These are phyloP conservation scores for Aleadryas rufinucha DNA, from an alignment of 2,113 vertebrate genomes.

Conservation along the genomic window DNA sequence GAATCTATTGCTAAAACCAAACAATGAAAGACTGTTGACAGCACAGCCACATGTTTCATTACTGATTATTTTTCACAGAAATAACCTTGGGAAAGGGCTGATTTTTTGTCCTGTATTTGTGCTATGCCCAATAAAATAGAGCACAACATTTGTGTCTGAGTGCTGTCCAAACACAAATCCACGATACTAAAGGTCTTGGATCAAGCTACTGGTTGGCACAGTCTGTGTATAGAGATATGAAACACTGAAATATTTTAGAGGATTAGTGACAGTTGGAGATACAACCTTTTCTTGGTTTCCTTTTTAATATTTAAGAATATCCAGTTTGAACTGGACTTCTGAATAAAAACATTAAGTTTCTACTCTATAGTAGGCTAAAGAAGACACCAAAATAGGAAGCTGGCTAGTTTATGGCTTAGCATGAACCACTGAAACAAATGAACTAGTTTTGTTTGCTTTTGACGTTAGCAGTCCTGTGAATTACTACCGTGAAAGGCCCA, in stretches of 20 bases:
- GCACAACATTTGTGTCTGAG: rapidly evolving
- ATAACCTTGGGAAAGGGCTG: not conserved
- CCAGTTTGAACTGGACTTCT: not conserved
- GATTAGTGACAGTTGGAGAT: not conserved
- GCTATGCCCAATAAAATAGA: not conserved
- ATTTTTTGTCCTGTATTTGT: not conserved
- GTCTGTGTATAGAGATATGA: not conserved
- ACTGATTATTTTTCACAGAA: not conserved
- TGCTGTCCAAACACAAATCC: not conserved
- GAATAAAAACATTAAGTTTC: not conserved
- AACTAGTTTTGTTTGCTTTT: not conserved
- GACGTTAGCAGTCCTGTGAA: not conserved
- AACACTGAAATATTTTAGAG: not conserved
- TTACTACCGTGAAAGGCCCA: not conserved
- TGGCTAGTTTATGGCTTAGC: not conserved
- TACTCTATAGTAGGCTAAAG: not conserved
- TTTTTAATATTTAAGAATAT: not conserved
- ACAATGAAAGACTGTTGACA: not conserved
- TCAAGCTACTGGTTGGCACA: not conserved
- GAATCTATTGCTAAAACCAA: not conserved
- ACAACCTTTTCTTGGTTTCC: not conserved
- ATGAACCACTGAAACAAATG: not conserved
- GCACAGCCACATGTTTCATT: not conserved
- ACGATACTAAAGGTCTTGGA: not conserved
- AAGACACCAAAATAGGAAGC: not conserved